Conservation (phyloP, 2,888 invertebrate genomes). For the Plutella xylostella region DNA sequence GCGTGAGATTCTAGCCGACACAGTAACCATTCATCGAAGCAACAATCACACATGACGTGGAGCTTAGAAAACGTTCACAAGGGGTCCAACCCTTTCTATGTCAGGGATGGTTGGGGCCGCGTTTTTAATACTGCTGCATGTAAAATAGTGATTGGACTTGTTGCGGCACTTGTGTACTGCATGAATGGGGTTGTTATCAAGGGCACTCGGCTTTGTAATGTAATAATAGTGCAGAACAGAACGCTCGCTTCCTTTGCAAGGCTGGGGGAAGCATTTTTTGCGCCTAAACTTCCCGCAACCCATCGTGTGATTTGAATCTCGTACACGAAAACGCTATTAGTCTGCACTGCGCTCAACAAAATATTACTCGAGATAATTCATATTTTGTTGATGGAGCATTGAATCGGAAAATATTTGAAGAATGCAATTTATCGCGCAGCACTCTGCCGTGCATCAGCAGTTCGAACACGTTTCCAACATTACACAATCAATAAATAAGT, state of each 20-base stretch:
- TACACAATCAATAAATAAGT: no score
- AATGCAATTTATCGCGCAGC: no score
- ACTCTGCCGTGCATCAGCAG: no score
- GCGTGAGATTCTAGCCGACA: slow-evolving; percentile 38
- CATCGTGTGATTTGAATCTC: slow-evolving; percentile 2
- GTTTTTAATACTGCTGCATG: slow-evolving; percentile 61
- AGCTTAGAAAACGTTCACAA: slow-evolving; percentile 42
- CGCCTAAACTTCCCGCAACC: no score
- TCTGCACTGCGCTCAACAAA: no score
- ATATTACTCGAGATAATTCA: no score
- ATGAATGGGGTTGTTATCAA: slow-evolving; percentile 60
- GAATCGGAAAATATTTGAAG: no score
- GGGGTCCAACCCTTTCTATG: slow-evolving; percentile 56
- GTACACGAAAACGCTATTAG: slow-evolving; percentile 6
- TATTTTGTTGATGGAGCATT: no score
- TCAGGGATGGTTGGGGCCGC: slow-evolving; percentile 41
- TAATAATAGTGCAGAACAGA: slow-evolving; percentile 57
- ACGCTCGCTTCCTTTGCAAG: slow-evolving; percentile 37
- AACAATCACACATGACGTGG: slow-evolving; percentile 18
- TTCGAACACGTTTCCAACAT: no score
- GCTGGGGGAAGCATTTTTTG: slow-evolving; percentile 1
- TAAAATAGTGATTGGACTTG: slow-evolving; percentile 66
- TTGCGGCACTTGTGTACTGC: slow-evolving; percentile 60
- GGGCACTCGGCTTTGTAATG: slow-evolving; percentile 54
- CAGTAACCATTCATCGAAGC: slow-evolving; percentile 40